phyloP scores from a whole-genome alignment of 2,113 vertebrate species.

The Myanophis thanlyinensis region DNA sequence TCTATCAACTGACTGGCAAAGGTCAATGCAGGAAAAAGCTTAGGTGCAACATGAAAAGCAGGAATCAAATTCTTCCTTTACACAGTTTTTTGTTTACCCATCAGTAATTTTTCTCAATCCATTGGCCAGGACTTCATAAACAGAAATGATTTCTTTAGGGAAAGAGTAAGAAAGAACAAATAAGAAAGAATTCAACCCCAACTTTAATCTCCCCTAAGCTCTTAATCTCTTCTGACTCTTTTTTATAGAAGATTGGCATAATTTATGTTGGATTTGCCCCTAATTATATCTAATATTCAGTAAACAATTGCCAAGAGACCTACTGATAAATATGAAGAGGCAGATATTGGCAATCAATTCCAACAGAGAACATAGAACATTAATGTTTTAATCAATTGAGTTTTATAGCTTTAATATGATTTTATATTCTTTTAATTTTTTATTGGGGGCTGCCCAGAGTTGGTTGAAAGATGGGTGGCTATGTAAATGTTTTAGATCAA shows the following conservation, averaged over 20 bases:
- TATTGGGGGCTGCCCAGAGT: not conserved
- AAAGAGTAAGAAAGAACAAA: not conserved
- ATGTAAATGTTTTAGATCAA: not conserved
- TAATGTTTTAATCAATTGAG: not conserved
- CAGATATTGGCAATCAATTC: not conserved
- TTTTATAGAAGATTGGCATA: not conserved
- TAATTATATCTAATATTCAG: not conserved
- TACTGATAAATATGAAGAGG: not conserved
- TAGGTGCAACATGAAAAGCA: too few species aligned
- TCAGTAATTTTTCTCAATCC: not conserved
- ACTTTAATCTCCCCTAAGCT: not conserved
- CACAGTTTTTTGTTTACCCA: not conserved
- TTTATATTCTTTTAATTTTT: not conserved
- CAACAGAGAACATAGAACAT: not conserved
- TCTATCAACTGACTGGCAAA: not conserved
- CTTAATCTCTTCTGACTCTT: not conserved
- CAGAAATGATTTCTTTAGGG: not conserved
- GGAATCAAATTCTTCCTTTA: not conserved
- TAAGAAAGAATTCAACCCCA: not conserved
- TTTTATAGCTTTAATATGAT: not conserved
- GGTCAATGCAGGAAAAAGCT: too few species aligned
- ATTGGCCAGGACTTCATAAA: not conserved
- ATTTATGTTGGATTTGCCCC: not conserved
- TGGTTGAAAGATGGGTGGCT: not conserved
- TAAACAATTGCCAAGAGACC: not conserved